These are phyloP conservation scores for Crenuchus spilurus DNA, from an alignment of 2,797 vertebrate genomes.

Conservation along the genomic window DNA sequence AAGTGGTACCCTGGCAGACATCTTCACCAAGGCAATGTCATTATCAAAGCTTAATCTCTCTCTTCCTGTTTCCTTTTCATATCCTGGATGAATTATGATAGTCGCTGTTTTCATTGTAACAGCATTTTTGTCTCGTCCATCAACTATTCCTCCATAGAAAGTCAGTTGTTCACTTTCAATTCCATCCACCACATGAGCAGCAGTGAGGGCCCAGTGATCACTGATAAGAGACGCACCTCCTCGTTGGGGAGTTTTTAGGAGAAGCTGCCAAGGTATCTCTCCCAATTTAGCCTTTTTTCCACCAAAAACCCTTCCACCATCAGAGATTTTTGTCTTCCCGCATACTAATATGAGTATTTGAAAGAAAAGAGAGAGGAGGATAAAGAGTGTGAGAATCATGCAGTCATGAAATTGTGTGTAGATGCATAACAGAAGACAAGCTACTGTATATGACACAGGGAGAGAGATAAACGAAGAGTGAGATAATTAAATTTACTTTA, in stretches of 20 bases:
- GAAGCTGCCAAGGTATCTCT: constrained; percentile 89
- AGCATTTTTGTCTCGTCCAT: rapidly evolving
- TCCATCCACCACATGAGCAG: constrained; percentile 84
- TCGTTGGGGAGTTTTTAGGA: constrained; percentile 34
- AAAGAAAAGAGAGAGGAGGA: not conserved
- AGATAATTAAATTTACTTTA: too few relatives aligned
- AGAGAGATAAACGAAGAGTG: not conserved
- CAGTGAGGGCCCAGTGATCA: constrained; percentile 90
- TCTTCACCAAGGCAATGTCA: constrained; percentile 87
- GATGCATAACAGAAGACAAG: not conserved
- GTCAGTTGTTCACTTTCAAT: rapidly evolving
- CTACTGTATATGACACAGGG: not conserved
- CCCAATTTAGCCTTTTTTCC: constrained; percentile 67
- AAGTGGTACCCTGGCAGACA: constrained; percentile 76
- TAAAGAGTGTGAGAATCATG: not conserved
- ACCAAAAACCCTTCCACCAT: constrained; percentile 78
- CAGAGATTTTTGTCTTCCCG: constrained; percentile 62
- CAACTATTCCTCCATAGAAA: constrained; percentile 60
- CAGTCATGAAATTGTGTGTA: not conserved
- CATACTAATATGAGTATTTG: constrained; percentile 77
- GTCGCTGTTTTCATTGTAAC: constrained; percentile 62
- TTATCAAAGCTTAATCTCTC: constrained; percentile 70
- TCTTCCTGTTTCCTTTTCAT: rapidly evolving
- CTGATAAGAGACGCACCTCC: constrained; percentile 86
- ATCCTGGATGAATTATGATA: constrained; percentile 81